phyloP scores from a whole-genome alignment of 2,888 invertebrate species.

The Dasysyrphus albostriatus region DNA sequence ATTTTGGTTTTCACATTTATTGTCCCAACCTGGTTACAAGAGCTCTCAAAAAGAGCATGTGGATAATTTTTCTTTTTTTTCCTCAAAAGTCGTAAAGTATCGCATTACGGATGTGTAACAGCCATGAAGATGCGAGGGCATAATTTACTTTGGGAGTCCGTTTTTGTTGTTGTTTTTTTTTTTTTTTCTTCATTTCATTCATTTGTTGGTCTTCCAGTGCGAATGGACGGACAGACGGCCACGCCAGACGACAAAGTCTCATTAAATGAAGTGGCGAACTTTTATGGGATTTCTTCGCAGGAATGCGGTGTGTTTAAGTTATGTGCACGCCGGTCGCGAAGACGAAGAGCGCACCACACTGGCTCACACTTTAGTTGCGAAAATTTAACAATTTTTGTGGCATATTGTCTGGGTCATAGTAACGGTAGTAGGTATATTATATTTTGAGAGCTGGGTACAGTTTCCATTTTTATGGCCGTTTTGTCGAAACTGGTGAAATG shows the following conservation, averaged over 20 bases:
- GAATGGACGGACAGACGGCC: slow-evolving; percentile 20
- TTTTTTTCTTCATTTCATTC: slow-evolving; percentile 24
- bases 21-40: slow-evolving; percentile 64
- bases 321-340: slow-evolving; percentile 35
- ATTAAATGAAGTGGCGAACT: slow-evolving; percentile 68
- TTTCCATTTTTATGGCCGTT: slow-evolving; percentile 58
- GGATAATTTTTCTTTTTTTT: slow-evolving; percentile 35
- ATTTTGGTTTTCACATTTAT: slow-evolving; percentile 44
- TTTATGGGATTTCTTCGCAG: slow-evolving; percentile 75
- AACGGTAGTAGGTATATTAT: slow-evolving; percentile 57
- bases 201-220: slow-evolving; percentile 38
- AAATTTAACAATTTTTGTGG: slow-evolving; percentile 59
- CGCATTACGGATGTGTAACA: slow-evolving; percentile 76
- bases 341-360: slow-evolving; percentile 18
- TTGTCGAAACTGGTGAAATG: slow-evolving; percentile 25
- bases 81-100: slow-evolving; percentile 73
- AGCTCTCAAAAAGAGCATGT: slow-evolving; percentile 51
- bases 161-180: background rate
- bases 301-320: slow-evolving; percentile 72
- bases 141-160: slow-evolving; percentile 62
- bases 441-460: slow-evolving; percentile 41
- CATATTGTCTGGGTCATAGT: slow-evolving; percentile 67
- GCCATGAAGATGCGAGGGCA: slow-evolving; percentile 73
- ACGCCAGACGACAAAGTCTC: slow-evolving; percentile 49
- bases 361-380: slow-evolving; percentile 34